A percentile compares a stretch with the other conserved stretches of the same genome.
These are phyloP conservation scores for Melinopterus prodromus DNA, from an alignment of 2,888 invertebrate genomes.

Conservation along the genomic window DNA sequence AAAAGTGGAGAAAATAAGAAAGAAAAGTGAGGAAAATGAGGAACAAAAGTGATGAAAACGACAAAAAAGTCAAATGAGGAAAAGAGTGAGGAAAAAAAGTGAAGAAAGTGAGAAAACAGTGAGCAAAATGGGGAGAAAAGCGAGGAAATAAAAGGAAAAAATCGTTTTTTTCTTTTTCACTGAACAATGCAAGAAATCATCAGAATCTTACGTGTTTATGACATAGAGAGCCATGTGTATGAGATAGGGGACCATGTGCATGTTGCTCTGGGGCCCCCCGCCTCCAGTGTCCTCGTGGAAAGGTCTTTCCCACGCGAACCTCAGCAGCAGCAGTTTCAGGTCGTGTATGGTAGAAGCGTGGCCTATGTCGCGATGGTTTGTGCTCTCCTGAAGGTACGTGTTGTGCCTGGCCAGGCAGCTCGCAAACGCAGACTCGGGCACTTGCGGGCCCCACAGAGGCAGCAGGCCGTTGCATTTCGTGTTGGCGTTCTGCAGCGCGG, in stretches of 20 bases:
- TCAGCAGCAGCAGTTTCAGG: slow-evolving; percentile 84
- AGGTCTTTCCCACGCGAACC: slow-evolving; percentile 93
- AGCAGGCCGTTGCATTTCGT: slow-evolving; percentile 96
- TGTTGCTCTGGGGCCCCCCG: slow-evolving; percentile 95
- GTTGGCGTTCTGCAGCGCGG: slow-evolving; percentile 96
- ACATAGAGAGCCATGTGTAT: slow-evolving; percentile 95
- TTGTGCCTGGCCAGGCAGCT: slow-evolving; percentile 93
- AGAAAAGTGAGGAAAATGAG: too few relatives aligned
- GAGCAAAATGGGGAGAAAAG: too few relatives aligned
- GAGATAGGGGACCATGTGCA: slow-evolving; percentile 95
- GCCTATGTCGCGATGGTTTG: slow-evolving; percentile 79
- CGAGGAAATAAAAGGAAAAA: too few relatives aligned
- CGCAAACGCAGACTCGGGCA: slow-evolving; percentile 91
- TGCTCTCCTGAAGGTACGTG: slow-evolving; percentile 80
- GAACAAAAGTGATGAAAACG: too few relatives aligned
- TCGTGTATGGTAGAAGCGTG: slow-evolving; percentile 90
- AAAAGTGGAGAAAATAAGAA: too few relatives aligned
- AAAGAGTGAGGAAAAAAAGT: too few relatives aligned
- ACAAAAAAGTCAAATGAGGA: too few relatives aligned
- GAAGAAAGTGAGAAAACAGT: too few relatives aligned
- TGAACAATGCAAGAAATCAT: slow-evolving; percentile 14
- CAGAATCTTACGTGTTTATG: slow-evolving; percentile 79
- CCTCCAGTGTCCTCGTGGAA: slow-evolving; percentile 99
- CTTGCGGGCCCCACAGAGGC: slow-evolving; percentile 96
- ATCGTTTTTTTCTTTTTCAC: too few relatives aligned